These are phyloP conservation scores for Colistium nudipinnis DNA, from an alignment of 2,113 vertebrate species.

Conservation along the genomic window DNA sequence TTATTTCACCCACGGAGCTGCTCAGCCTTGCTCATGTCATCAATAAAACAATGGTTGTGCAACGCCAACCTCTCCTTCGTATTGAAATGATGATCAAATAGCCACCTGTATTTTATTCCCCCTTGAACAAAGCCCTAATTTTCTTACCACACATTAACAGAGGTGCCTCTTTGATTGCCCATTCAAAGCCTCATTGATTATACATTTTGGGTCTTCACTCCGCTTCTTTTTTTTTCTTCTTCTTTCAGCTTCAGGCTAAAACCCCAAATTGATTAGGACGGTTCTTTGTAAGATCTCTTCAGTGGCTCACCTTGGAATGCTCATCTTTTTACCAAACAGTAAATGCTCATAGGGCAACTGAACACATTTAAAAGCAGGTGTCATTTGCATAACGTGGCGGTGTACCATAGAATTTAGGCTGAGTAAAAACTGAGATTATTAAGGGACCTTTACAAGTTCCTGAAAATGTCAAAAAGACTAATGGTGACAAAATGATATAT, in stretches of 20 bases:
- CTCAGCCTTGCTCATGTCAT: background rate
- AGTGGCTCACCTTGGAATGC: no score
- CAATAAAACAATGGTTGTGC: background rate
- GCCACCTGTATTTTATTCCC: background rate
- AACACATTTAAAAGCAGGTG: background rate
- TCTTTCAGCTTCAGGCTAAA: slow-evolving; percentile 3
- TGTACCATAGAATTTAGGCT: background rate
- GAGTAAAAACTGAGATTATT: background rate
- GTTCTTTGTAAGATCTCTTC: no score
- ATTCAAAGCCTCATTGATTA: background rate
- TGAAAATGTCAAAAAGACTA: background rate
- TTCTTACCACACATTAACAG: background rate
- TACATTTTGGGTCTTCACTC: background rate
- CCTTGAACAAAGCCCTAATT: background rate
- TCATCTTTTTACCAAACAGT: background rate
- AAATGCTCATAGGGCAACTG: background rate
- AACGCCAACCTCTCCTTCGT: background rate
- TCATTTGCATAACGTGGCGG: background rate
- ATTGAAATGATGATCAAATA: no score
- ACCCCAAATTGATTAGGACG: background rate
- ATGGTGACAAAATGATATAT: no score
- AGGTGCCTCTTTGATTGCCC: background rate
- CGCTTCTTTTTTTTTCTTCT: background rate
- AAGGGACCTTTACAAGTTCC: background rate
- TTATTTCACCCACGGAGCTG: background rate